These are phyloP conservation scores for Syngnathoides biaculeatus DNA, from an alignment of 2,113 vertebrate genomes.

Conservation along the genomic window DNA sequence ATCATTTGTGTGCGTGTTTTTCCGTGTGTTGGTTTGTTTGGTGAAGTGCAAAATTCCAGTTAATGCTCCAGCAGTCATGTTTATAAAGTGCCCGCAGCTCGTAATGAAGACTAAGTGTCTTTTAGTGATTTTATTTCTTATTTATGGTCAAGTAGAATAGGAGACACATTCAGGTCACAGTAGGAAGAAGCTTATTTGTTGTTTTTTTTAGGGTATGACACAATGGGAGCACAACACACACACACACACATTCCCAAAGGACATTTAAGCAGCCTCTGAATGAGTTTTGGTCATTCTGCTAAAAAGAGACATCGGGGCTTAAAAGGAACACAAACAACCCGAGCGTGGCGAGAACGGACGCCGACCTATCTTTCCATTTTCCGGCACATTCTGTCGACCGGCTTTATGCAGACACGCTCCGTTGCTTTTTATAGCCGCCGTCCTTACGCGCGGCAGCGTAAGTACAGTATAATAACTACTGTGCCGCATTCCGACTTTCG, in stretches of 20 bases:
- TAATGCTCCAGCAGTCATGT: background rate
- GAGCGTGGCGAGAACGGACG: background rate
- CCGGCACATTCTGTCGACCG: background rate
- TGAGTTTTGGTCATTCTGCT: background rate
- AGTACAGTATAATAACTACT: slow-evolving; percentile 5
- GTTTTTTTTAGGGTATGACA: slow-evolving; percentile 1
- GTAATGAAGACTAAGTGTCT: background rate
- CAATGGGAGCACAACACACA: background rate
- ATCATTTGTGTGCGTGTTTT: too few species aligned
- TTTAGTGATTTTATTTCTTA: background rate
- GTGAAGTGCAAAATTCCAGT: background rate
- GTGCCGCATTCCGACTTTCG: slow-evolving; percentile 5
- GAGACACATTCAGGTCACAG: background rate
- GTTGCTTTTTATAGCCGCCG: slow-evolving; percentile 3
- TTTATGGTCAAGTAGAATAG: background rate
- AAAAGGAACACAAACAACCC: background rate
- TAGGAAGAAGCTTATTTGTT: background rate
- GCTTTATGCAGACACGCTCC: background rate
- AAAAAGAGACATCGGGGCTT: background rate
- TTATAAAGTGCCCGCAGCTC: background rate
- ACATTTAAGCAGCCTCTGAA: background rate
- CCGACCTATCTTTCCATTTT: background rate
- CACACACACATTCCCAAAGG: slow-evolving; percentile 1
- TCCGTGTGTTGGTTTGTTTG: too few species aligned
- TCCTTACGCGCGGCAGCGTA: background rate